Conservation (phyloP, 2,113 vertebrate genomes). For the pig (Sus scrofa) region DNA sequence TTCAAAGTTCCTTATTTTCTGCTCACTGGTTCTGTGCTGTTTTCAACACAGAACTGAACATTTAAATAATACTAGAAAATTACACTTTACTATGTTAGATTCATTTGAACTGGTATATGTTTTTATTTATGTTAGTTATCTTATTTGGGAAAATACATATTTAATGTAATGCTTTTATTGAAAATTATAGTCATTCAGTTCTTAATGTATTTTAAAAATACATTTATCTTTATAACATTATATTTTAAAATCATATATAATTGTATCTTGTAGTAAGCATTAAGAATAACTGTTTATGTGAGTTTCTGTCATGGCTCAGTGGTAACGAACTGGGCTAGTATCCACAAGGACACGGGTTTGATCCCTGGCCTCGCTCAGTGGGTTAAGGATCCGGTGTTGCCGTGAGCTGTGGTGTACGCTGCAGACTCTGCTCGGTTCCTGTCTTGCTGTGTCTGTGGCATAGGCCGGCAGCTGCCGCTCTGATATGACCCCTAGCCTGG, state of each 20-base stretch:
- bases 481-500: too few species aligned
- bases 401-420: too few species aligned
- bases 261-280: background rate
- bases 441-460: too few species aligned
- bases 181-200: background rate
- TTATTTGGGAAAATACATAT: background rate
- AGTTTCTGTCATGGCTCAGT: too few species aligned
- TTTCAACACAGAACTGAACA: background rate
- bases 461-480: too few species aligned
- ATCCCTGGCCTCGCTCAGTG: too few species aligned
- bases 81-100: background rate
- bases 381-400: too few species aligned
- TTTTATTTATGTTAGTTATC: slow-evolving; percentile 11
- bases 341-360: too few species aligned
- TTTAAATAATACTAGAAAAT: background rate
- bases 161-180: slow-evolving; percentile 22
- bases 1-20: background rate
- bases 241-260: background rate
- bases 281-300: background rate
- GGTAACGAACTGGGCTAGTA: too few species aligned
- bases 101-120: slow-evolving; percentile 17
- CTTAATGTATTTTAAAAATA: background rate
- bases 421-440: too few species aligned
- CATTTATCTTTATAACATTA: background rate
- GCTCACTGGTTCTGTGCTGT: background rate